Evolutionary conservation across 2,113 vertebrate species (phyloP).

Genomic region (Odontesthes bonariensis): DNA sequence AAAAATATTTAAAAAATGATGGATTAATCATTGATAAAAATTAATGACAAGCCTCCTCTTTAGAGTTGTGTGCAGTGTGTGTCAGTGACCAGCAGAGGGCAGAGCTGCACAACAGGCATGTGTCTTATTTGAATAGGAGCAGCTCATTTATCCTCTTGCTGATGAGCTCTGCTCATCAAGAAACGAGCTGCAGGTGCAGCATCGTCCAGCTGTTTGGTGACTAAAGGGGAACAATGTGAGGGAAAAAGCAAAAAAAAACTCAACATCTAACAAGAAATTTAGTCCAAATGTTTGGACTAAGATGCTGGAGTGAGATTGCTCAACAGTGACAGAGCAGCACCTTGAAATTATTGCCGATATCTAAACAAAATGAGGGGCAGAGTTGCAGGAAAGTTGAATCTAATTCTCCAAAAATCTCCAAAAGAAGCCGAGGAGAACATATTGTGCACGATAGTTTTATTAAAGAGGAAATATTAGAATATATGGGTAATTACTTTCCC

Average conservation of each 20-base stretch:
- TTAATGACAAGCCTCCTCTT: no score
- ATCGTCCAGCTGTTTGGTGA: neutral
- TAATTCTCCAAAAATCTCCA: neutral
- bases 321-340: no score
- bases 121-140: neutral
- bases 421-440: neutral
- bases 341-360: neutral
- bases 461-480: neutral
- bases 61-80: neutral
- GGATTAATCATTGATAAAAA: no score
- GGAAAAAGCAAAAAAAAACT: no score
- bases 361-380: neutral
- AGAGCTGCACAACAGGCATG: neutral
- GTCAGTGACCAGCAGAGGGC: slow-evolving; percentile 62
- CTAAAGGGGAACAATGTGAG: neutral
- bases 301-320: neutral
- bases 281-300: no score
- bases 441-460: neutral
- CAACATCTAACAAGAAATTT: no score
- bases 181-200: slow-evolving; percentile 1
- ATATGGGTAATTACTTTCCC: neutral
- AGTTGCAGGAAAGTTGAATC: neutral
- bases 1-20: no score
- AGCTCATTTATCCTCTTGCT: fast-evolving
- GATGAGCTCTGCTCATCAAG: neutral